Percentiles rank a stretch among this genome's conserved stretches.
Evolutionary conservation across 2,888 invertebrate species (phyloP).

Genomic region (Hypercompe scribonia): DNA sequence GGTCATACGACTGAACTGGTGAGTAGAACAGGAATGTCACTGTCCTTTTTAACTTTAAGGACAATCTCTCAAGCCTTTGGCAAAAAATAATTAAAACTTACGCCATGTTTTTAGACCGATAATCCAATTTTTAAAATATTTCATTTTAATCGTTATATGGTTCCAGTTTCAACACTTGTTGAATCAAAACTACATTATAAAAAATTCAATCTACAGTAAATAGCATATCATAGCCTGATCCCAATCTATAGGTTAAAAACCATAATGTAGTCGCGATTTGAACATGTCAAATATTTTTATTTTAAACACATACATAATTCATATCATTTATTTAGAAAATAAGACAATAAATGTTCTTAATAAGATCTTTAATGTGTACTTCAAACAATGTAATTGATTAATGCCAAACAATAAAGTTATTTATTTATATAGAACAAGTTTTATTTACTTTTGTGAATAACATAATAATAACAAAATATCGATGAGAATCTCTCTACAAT

Average conservation of each 20-base stretch:
- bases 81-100: neutral
- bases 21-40: neutral
- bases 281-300: neutral
- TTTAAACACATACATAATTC: neutral
- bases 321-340: slow-evolving; percentile 37
- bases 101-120: neutral
- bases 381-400: slow-evolving; percentile 66
- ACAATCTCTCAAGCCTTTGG: too few relatives aligned
- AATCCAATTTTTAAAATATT: neutral
- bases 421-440: slow-evolving; percentile 60
- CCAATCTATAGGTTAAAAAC: neutral
- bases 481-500: slow-evolving; percentile 26
- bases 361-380: slow-evolving; percentile 68
- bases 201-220: neutral
- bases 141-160: neutral
- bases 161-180: neutral
- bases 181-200: neutral
- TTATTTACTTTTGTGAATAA: slow-evolving; percentile 35
- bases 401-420: slow-evolving; percentile 70
- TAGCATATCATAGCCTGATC: neutral
- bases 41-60: too few relatives aligned
- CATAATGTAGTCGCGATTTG: neutral
- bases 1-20: neutral
- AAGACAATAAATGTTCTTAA: slow-evolving; percentile 53
- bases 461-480: slow-evolving; percentile 37